Percentiles rank a stretch among this genome's conserved stretches.
These are phyloP conservation scores for Tragopan temminckii DNA, from an alignment of 2,797 vertebrate species.

Conservation along the genomic window DNA sequence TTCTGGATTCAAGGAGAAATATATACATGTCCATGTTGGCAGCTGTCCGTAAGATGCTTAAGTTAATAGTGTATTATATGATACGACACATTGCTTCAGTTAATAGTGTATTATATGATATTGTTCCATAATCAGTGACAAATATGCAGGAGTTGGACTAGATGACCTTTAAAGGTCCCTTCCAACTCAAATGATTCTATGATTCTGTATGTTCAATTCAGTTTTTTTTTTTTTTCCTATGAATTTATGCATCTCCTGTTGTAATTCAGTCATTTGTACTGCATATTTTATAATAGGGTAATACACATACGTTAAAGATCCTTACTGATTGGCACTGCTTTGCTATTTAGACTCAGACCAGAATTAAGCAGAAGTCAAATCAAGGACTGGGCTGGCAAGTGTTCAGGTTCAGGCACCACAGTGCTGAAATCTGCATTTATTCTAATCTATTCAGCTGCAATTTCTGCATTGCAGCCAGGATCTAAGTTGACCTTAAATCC, in stretches of 20 bases:
- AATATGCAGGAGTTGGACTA: too few relatives aligned
- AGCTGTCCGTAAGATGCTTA: background rate
- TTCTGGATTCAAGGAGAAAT: slow-evolving; percentile 11
- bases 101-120: background rate
- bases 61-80: background rate
- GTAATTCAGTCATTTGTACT: background rate
- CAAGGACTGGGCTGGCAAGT: slow-evolving; percentile 49
- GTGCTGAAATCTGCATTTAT: slow-evolving; percentile 64
- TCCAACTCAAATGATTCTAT: too few relatives aligned
- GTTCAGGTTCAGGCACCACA: slow-evolving; percentile 27
- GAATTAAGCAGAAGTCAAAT: slow-evolving; percentile 22
- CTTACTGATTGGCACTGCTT: slow-evolving; percentile 15
- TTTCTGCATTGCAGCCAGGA: slow-evolving; percentile 63
- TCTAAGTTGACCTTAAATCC: slow-evolving; percentile 59
- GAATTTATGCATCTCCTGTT: background rate
- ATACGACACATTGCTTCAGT: too few relatives aligned
- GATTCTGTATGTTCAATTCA: background rate
- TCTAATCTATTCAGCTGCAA: slow-evolving; percentile 53
- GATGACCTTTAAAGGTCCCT: too few relatives aligned
- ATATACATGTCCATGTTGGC: rapidly evolving
- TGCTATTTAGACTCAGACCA: background rate
- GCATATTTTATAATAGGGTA: background rate
- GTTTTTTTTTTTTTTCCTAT: background rate
- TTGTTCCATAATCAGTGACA: too few relatives aligned
- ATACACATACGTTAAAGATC: background rate